These are phyloP conservation scores for Tetramorium alpestre DNA, from an alignment of 1,140 invertebrate species.

Conservation along the genomic window DNA sequence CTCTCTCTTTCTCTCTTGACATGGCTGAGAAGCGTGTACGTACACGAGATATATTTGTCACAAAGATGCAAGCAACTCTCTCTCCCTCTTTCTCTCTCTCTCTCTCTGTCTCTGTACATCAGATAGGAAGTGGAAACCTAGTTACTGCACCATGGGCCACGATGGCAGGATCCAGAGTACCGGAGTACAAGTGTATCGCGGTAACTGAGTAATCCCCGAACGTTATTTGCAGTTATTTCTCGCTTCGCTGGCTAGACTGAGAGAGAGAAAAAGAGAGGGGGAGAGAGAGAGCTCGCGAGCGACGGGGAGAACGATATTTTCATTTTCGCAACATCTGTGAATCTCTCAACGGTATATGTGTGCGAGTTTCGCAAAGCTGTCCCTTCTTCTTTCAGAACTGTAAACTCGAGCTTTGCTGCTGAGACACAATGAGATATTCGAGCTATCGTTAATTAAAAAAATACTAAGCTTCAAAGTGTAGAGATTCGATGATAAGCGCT, in stretches of 20 bases:
- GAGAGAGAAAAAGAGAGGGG: constrained; percentile 25
- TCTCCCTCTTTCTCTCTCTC: not conserved
- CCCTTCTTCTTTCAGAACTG: constrained; percentile 1
- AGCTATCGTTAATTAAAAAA: constrained; percentile 45
- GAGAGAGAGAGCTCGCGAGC: constrained; percentile 16
- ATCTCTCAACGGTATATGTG: constrained; percentile 13
- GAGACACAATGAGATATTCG: constrained; percentile 28
- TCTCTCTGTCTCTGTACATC: constrained; percentile 25
- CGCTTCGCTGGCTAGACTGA: constrained; percentile 75
- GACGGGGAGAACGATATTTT: constrained; percentile 64
- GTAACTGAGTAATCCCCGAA: constrained; percentile 85
- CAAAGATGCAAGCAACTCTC: constrained; percentile 64
- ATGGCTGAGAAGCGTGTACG: constrained; percentile 60
- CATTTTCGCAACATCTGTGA: constrained; percentile 74
- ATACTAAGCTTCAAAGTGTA: not conserved
- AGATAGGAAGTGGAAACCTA: constrained; percentile 68
- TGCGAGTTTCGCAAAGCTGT: not conserved
- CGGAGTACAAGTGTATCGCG: constrained; percentile 80
- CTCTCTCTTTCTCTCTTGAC: constrained; percentile 23
- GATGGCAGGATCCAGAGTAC: constrained; percentile 58
- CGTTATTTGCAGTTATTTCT: constrained; percentile 85
- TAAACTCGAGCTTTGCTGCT: constrained; percentile 3
- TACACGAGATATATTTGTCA: constrained; percentile 68
- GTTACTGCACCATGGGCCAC: constrained; percentile 66
- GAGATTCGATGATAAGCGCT: too few relatives aligned